These are phyloP conservation scores for Lymantria monacha DNA, from an alignment of 2,888 invertebrate species.

Conservation along the genomic window DNA sequence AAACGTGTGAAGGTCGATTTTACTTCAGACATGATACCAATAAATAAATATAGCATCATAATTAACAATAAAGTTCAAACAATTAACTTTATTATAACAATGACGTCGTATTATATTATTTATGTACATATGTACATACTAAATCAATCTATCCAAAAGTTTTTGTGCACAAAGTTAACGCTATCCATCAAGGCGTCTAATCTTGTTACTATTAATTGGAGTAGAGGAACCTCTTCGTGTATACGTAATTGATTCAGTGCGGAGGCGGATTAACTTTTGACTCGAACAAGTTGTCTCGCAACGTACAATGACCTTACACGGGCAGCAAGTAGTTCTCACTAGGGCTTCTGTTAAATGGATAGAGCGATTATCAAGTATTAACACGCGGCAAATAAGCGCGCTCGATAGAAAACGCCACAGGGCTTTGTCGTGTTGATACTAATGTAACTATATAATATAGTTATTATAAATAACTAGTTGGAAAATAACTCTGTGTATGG, in stretches of 20 bases:
- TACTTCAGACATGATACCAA: too few relatives aligned
- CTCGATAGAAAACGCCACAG: constrained; percentile 38
- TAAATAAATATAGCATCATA: too few relatives aligned
- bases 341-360: constrained; percentile 76
- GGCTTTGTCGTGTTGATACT: constrained; percentile 42
- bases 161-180: constrained; percentile 39
- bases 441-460: constrained; percentile 20
- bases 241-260: constrained; percentile 69
- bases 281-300: constrained; percentile 47
- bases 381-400: constrained; percentile 45
- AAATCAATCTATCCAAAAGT: constrained; percentile 50
- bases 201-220: constrained; percentile 64
- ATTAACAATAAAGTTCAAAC: too few relatives aligned
- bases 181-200: constrained; percentile 58
- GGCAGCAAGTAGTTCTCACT: constrained; percentile 54
- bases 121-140: constrained; percentile 19
- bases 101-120: constrained; percentile 9
- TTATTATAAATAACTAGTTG: constrained; percentile 33
- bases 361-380: constrained; percentile 58
- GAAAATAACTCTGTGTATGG: constrained; percentile 18
- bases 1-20: too few relatives aligned
- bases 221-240: constrained; percentile 47
- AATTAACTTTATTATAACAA: not conserved
- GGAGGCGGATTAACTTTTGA: constrained; percentile 62
- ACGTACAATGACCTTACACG: constrained; percentile 59